phyloP scores from a whole-genome alignment of 2,797 vertebrate genomes.

The Chrysocyon brachyurus region DNA sequence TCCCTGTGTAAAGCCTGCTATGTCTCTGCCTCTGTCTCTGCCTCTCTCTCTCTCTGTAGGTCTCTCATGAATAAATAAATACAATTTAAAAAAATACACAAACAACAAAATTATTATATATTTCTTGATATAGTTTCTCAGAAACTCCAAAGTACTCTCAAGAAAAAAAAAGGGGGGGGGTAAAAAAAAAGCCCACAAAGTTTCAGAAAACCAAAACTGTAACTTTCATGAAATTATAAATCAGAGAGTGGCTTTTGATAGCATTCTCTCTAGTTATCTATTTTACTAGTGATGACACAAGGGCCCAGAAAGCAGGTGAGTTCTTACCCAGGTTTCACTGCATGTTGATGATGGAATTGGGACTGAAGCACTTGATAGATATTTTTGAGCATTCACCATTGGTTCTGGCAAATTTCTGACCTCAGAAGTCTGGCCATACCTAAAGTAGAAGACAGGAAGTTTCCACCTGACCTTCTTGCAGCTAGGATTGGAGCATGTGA shows the following conservation, averaged over 20 bases:
- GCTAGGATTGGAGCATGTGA: rapidly evolving
- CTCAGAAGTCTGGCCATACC: neutral
- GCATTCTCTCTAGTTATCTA: too few species aligned
- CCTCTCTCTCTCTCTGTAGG: too few species aligned
- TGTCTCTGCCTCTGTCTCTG: too few species aligned
- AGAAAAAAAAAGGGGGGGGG: neutral
- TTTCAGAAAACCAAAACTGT: neutral
- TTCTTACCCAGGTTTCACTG: neutral
- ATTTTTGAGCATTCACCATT: neutral
- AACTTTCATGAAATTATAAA: neutral
- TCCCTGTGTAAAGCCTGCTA: too few species aligned
- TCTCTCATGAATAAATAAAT: too few species aligned
- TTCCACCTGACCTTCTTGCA: too few species aligned
- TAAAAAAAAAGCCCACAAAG: neutral
- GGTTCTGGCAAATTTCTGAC: neutral
- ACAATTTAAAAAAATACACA: too few species aligned
- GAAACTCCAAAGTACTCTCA: neutral
- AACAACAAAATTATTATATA: neutral
- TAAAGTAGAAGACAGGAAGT: neutral
- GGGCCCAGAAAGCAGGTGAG: rapidly evolving
- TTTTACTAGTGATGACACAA: rapidly evolving
- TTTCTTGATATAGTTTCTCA: neutral
- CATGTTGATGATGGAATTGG: neutral
- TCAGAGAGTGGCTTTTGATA: neutral
- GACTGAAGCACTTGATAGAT: rapidly evolving